phyloP scores from a whole-genome alignment of 1,140 invertebrate species.

The Procambarus clarkii region DNA sequence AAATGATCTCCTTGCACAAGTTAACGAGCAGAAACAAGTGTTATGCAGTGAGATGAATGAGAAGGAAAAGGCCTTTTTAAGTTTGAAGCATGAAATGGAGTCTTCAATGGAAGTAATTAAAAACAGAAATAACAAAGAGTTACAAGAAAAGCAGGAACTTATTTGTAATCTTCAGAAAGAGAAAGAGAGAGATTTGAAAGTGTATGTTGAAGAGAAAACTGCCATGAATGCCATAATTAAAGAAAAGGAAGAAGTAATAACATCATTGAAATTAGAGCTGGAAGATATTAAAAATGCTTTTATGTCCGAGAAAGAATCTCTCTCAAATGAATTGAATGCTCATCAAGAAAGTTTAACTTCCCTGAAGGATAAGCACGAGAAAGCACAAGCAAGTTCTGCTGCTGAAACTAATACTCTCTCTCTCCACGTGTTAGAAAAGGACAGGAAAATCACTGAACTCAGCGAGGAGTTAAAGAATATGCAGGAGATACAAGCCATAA shows the following conservation, averaged over 20 bases:
- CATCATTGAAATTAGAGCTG: background rate
- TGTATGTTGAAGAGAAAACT: background rate
- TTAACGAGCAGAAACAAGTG: slow-evolving; percentile 11
- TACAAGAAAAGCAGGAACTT: background rate
- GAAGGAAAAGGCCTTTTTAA: slow-evolving; percentile 14
- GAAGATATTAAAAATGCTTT: background rate
- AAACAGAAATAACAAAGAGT: background rate
- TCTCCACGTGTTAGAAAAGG: background rate
- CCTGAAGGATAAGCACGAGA: background rate
- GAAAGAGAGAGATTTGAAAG: background rate
- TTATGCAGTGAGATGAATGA: background rate
- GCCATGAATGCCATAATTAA: background rate
- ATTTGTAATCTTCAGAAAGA: background rate
- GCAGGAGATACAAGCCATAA: background rate
- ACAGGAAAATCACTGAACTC: background rate
- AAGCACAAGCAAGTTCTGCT: background rate
- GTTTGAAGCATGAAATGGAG: slow-evolving; percentile 12
- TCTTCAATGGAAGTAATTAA: background rate
- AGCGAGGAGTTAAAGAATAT: background rate
- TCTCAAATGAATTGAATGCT: background rate
- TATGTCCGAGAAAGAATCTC: slow-evolving; percentile 8
- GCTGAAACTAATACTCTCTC: background rate
- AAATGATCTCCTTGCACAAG: background rate
- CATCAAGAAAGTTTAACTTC: background rate
- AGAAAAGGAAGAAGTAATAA: slow-evolving; percentile 17